Percentiles rank a stretch among this genome's conserved stretches.
Conservation (phyloP, 1,140 invertebrate genomes). For the Lasioglossum baleicum region DNA sequence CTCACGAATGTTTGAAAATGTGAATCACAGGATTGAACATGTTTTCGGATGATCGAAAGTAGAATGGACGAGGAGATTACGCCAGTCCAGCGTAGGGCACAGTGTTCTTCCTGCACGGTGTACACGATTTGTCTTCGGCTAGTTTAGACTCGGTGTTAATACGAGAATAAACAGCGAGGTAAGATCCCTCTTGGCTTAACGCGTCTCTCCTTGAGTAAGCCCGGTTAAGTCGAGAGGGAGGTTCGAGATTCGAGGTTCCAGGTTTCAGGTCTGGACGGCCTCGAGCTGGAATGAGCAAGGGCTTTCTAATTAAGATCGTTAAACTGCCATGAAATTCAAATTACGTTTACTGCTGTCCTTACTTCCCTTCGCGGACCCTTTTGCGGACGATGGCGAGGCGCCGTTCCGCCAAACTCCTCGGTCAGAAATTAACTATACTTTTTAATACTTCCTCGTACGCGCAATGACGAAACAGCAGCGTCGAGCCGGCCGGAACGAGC, state of each 20-base stretch:
- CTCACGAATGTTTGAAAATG: no score
- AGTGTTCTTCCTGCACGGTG: constrained; percentile 51
- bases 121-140: constrained; percentile 67
- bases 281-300: constrained; percentile 64
- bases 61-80: constrained; percentile 39
- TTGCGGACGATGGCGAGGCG: constrained; percentile 55
- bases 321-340: constrained; percentile 73
- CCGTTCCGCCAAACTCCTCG: constrained; percentile 19
- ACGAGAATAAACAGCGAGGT: constrained; percentile 67
- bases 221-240: constrained; percentile 65
- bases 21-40: background rate
- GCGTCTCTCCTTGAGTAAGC: constrained; percentile 68
- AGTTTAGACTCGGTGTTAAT: constrained; percentile 68
- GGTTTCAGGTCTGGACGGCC: constrained; percentile 60
- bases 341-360: constrained; percentile 69
- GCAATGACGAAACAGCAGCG: background rate
- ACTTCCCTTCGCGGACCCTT: constrained; percentile 55
- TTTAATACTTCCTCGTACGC: constrained; percentile 18
- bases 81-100: constrained; percentile 45
- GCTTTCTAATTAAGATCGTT: constrained; percentile 74
- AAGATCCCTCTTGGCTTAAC: constrained; percentile 67
- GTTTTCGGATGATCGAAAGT: background rate
- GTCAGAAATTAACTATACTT: constrained; percentile 46
- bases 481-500: no score
- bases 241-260: constrained; percentile 68